Evolutionary conservation across 2,113 vertebrate genomes (phyloP), one percentile per base, ranked within the genome.

Genomic region (Aythya baeri): DNA sequence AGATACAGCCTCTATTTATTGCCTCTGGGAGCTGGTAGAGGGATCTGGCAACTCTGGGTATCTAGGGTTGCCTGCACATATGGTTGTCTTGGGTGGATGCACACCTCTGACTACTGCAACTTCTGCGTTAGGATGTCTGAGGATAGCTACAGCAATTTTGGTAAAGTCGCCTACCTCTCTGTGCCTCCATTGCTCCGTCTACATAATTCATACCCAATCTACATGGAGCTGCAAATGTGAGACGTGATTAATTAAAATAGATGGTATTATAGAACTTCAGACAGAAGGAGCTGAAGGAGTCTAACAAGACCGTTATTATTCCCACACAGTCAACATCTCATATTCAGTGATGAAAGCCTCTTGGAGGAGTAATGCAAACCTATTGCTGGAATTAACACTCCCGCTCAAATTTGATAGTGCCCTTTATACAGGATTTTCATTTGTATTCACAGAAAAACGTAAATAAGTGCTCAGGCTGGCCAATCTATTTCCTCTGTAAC

Each of bases 401-500:
- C 72, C 41, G 75, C 89, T 97, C 89, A 97, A 96, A 95, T 97
- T 97, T 97, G 81, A 97, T 97, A 97, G 97, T 67, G 73, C 43
- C 36, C 74, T 97, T 97, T 97, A 90, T 94, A 75, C 38, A 95
- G 89, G 86, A 93, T 94, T 97, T 97, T 96, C 86, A 96, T 97
- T 95, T 94, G 63, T 96, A 95, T 94, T 96, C 95, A 96, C 63
- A 96, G 81, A 82, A 91, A 96, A 94, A 94, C 77, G 93, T 94
- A 94, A 97, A 70, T 97, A 97, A 98, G 96, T 93, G 86, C 67
- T 79, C 41, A 93, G 94, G 89, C 93, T 96, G 92, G 96, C 93
- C 94, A 97, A 93, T 91, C 91, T 95, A 88, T 98, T 97, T 96
- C 75, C 92, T 91, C 93, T 95, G 84, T 97, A 97, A 97, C 97